Conservation (phyloP, 2,888 invertebrate species). For the Metallyticus violacea region DNA sequence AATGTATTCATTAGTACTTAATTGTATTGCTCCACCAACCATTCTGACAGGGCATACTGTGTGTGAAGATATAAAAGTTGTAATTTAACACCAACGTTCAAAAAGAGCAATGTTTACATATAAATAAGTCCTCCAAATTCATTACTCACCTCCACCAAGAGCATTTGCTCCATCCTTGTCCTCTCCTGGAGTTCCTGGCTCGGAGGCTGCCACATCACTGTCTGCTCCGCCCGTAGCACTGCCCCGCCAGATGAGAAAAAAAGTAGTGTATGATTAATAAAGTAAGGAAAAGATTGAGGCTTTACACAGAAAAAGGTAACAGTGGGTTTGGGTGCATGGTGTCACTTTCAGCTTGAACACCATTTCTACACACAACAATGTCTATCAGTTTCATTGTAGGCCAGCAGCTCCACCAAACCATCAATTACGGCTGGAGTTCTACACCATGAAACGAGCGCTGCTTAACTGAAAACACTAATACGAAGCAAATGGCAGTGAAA, state of each 20-base stretch:
- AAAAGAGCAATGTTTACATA: too few relatives aligned
- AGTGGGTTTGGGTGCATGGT: background rate
- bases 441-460: too few relatives aligned
- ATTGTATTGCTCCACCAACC: too few relatives aligned
- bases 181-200: conserved; percentile 73
- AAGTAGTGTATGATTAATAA: conserved; percentile 5
- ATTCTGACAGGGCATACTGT: too few relatives aligned
- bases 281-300: background rate
- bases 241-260: conserved; percentile 11
- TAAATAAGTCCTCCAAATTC: too few relatives aligned
- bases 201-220: conserved; percentile 72
- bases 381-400: background rate
- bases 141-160: conserved; percentile 26
- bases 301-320: background rate
- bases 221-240: conserved; percentile 91
- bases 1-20: too few relatives aligned
- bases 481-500: too few relatives aligned
- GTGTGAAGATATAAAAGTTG: too few relatives aligned
- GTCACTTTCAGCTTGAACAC: background rate
- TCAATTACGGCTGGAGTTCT: too few relatives aligned
- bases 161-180: conserved; percentile 67
- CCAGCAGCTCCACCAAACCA: too few relatives aligned
- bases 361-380: background rate
- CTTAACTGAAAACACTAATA: too few relatives aligned
- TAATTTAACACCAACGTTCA: too few relatives aligned